Evolutionary conservation across 2,888 invertebrate species (phyloP).

Genomic region (Agonum fuliginosum): DNA sequence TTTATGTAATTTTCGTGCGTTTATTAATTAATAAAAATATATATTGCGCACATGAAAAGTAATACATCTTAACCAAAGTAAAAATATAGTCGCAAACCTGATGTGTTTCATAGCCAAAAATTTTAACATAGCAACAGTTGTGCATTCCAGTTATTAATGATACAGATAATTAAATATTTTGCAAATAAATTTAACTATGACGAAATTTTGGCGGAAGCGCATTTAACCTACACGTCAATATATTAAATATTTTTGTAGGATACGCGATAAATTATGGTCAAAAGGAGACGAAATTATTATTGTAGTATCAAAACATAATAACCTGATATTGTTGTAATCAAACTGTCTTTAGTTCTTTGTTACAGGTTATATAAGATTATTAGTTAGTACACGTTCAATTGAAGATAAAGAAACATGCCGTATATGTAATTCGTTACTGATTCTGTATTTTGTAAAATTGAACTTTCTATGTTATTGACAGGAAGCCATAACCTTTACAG

Average conservation of each 20-base stretch:
- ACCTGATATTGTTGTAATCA: not conserved
- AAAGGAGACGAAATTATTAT: not conserved
- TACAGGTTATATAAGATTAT: too few relatives aligned
- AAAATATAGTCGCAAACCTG: not conserved
- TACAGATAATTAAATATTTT: slow-evolving; percentile 31
- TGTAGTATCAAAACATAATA: not conserved
- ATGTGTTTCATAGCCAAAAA: too few relatives aligned
- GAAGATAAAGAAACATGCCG: too few relatives aligned
- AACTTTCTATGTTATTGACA: too few relatives aligned
- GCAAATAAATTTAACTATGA: slow-evolving; percentile 18
- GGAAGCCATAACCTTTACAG: too few relatives aligned
- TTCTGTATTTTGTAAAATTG: too few relatives aligned
- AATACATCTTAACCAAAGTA: not conserved
- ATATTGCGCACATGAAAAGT: not conserved
- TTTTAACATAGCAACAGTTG: not conserved
- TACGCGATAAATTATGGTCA: not conserved
- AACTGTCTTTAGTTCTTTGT: too few relatives aligned
- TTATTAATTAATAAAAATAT: not conserved
- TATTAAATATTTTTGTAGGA: not conserved
- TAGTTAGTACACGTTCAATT: too few relatives aligned
- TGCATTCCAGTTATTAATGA: slow-evolving; percentile 15
- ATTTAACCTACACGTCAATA: not conserved
- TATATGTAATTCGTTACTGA: too few relatives aligned
- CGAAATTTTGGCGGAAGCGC: slow-evolving; percentile 26
- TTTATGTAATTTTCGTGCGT: not conserved